These are phyloP conservation scores for Diplazon laetatorius DNA, from an alignment of 2,888 invertebrate genomes.

Conservation along the genomic window DNA sequence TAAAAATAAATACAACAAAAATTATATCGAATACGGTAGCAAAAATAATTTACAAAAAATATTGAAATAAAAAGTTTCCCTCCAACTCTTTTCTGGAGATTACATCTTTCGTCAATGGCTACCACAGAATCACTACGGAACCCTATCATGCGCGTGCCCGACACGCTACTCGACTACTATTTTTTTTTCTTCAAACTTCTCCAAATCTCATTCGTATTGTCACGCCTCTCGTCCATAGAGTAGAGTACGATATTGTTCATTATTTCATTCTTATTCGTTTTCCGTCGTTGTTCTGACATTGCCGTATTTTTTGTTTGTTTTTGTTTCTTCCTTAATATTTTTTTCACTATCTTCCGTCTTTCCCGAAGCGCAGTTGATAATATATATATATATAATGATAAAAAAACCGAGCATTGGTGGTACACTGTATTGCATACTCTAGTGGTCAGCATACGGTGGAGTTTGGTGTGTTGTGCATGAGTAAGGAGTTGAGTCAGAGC, in stretches of 20 bases:
- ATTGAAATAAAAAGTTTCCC: too few species aligned
- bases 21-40: too few species aligned
- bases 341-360: conserved; percentile 31
- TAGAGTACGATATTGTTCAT: conserved; percentile 40
- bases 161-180: too few species aligned
- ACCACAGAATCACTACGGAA: too few species aligned
- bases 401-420: conserved; percentile 80
- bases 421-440: conserved; percentile 82
- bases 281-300: conserved; percentile 7
- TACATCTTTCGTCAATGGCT: too few species aligned
- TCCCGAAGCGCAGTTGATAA: conserved; percentile 61
- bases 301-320: too few species aligned
- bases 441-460: conserved; percentile 83
- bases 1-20: too few species aligned
- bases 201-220: conserved; percentile 9
- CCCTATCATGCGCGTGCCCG: too few species aligned
- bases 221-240: conserved; percentile 46
- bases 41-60: too few species aligned
- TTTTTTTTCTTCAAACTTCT: conserved; percentile 10
- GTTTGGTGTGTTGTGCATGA: conserved; percentile 83
- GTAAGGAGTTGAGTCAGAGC: conserved; percentile 84
- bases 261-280: not conserved
- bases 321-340: conserved; percentile 7
- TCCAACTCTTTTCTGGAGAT: too few species aligned
- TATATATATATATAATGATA: too few species aligned